A percentile compares a stretch with the other conserved stretches of the same genome.
Conservation (phyloP, 2,113 vertebrate species). For the Mesembrinibis cayennensis region DNA sequence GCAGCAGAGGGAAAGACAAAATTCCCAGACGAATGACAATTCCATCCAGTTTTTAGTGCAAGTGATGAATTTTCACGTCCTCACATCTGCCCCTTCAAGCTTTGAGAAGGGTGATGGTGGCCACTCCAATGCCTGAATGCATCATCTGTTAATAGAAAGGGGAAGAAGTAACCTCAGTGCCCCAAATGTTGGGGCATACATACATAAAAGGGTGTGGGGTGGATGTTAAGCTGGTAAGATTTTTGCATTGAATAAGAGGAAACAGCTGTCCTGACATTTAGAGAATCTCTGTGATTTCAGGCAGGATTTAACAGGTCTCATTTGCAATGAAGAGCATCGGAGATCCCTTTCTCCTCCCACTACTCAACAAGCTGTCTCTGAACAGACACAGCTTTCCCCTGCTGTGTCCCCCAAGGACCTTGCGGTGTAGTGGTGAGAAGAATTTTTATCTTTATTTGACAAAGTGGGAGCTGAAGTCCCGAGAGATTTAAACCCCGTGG, state of each 20-base stretch:
- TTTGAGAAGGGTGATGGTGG: background rate
- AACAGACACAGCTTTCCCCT: background rate
- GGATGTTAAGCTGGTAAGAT: background rate
- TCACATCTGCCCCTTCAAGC: background rate
- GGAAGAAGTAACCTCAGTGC: background rate
- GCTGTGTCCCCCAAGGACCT: background rate
- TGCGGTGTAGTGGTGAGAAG: background rate
- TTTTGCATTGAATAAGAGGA: background rate
- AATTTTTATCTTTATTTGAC: background rate
- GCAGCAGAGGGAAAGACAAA: background rate
- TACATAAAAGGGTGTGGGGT: background rate
- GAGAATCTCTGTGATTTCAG: background rate
- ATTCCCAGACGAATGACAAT: background rate
- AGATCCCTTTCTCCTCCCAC: background rate
- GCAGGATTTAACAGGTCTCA: background rate
- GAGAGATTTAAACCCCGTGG: background rate
- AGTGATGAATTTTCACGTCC: background rate
- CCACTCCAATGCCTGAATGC: background rate
- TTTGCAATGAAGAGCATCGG: background rate
- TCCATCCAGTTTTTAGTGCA: background rate
- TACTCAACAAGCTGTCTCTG: background rate
- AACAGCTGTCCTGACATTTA: background rate
- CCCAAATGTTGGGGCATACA: background rate
- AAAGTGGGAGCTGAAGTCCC: background rate
- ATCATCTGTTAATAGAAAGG: background rate